phyloP scores from a whole-genome alignment of 2,797 vertebrate genomes.

The Gila robusta region DNA sequence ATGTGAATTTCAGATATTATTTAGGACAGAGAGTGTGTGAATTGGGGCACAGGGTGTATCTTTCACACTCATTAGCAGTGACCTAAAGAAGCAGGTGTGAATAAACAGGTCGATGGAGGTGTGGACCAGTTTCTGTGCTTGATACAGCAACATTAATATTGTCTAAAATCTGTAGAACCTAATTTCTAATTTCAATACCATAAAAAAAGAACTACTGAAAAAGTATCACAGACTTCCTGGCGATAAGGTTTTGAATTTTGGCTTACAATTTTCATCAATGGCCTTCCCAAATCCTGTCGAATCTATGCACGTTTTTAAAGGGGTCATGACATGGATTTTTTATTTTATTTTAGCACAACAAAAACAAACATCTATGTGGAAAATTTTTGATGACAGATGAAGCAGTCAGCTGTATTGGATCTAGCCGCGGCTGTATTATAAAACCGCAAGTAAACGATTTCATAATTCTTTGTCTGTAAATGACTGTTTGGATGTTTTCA shows the following conservation, averaged over 20 bases:
- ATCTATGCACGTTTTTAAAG: neutral
- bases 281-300: neutral
- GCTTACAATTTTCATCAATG: neutral
- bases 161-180: neutral
- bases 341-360: neutral
- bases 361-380: neutral
- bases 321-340: neutral
- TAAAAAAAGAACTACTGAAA: neutral
- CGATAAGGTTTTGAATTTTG: neutral
- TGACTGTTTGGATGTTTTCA: too few species aligned
- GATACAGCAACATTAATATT: rapidly evolving
- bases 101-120: conserved; percentile 18
- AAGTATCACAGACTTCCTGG: neutral
- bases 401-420: too few species aligned
- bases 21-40: conserved; percentile 13
- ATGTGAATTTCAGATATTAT: conserved; percentile 10
- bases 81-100: conserved; percentile 32
- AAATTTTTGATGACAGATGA: neutral
- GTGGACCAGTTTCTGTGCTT: conserved; percentile 5
- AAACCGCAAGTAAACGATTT: too few species aligned
- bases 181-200: neutral
- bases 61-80: conserved; percentile 2
- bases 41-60: conserved; percentile 16
- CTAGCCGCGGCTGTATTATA: too few species aligned
- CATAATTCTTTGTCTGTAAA: too few species aligned